Conservation (phyloP, 2,888 invertebrate species). For the Parnassius apollo region DNA sequence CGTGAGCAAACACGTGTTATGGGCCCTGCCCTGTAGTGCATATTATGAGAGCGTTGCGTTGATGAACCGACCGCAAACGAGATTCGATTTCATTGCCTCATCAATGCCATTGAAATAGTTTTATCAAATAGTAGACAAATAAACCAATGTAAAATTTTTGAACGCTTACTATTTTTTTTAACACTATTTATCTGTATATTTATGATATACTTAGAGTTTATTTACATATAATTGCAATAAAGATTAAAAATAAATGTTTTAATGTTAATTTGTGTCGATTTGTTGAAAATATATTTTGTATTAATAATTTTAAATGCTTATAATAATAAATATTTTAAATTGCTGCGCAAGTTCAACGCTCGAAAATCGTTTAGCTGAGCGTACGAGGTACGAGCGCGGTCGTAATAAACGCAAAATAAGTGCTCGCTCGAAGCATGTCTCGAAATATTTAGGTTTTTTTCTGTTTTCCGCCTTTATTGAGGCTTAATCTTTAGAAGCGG, state of each 20-base stretch:
- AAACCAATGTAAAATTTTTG: too few species aligned
- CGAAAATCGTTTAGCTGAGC: constrained; percentile 58
- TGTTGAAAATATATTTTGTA: too few species aligned
- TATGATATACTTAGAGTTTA: too few species aligned
- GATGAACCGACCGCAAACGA: constrained; percentile 30
- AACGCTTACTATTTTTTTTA: too few species aligned
- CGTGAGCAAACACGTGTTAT: constrained; percentile 67
- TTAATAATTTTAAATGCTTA: not conserved
- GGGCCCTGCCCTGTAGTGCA: constrained; percentile 16
- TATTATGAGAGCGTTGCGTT: not conserved
- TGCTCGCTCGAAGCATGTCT: constrained; percentile 58
- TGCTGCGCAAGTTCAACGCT: constrained; percentile 63
- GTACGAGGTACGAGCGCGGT: constrained; percentile 49
- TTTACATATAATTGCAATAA: too few species aligned
- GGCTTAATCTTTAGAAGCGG: constrained; percentile 49
- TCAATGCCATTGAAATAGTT: too few species aligned
- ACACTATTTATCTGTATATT: too few species aligned
- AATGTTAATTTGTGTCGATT: too few species aligned
- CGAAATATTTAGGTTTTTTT: constrained; percentile 66
- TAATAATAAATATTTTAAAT: constrained; percentile 10
- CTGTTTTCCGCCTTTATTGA: constrained; percentile 61
- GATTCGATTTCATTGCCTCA: constrained; percentile 11
- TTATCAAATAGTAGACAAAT: too few species aligned
- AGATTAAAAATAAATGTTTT: too few species aligned
- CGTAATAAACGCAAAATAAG: constrained; percentile 70